Conservation (phyloP, 2,113 vertebrate genomes). For the Anthoscopus minutus region DNA sequence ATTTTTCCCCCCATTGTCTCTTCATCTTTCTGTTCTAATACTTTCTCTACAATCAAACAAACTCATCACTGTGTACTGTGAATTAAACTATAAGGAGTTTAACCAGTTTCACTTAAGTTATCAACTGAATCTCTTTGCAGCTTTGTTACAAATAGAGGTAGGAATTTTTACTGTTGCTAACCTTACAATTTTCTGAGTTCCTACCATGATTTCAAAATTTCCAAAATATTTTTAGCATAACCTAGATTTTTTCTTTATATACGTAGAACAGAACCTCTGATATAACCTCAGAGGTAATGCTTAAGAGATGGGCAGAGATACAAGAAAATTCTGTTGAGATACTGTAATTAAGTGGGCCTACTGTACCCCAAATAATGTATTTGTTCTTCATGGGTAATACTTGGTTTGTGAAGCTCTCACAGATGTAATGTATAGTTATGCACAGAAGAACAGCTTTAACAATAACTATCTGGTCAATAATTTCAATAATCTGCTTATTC, state of each 20-base stretch:
- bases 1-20: neutral
- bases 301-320: neutral
- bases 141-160: neutral
- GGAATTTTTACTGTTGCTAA: neutral
- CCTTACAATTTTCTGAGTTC: neutral
- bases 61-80: neutral
- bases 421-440: neutral
- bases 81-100: neutral
- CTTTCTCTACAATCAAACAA: neutral
- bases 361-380: neutral
- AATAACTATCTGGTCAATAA: neutral
- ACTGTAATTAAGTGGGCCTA: neutral
- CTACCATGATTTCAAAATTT: neutral
- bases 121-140: neutral
- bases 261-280: neutral
- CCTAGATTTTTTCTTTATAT: neutral
- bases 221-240: neutral
- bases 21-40: neutral
- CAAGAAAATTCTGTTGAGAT: neutral
- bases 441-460: neutral
- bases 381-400: neutral
- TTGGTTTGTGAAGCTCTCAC: neutral
- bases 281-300: neutral
- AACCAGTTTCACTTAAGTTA: neutral
- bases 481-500: neutral